A percentile compares a stretch with the other conserved stretches of the same genome.
Evolutionary conservation across 1,140 invertebrate genomes (phyloP).

Genomic region (Macrobrachium rosenbergii): DNA sequence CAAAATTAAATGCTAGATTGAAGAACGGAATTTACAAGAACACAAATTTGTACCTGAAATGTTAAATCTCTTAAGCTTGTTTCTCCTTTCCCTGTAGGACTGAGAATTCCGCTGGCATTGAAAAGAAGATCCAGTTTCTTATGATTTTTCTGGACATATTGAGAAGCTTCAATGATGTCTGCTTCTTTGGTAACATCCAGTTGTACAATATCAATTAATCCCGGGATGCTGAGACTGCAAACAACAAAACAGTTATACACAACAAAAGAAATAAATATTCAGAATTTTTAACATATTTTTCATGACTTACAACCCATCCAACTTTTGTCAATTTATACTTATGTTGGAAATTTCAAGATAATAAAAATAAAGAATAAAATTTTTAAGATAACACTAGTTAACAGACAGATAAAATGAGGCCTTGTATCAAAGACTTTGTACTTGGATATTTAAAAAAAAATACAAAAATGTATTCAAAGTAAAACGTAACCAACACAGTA

Average conservation of each 20-base stretch:
- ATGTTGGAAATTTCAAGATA: too few species aligned
- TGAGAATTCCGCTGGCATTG: constrained; percentile 69
- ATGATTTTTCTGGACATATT: constrained; percentile 60
- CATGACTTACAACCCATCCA: background rate
- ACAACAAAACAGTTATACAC: background rate
- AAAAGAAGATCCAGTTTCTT: constrained; percentile 68
- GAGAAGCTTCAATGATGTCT: constrained; percentile 65
- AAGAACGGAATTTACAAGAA: background rate
- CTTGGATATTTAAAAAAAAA: too few species aligned
- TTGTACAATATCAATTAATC: constrained; percentile 65
- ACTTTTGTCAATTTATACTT: too few species aligned
- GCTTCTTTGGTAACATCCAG: constrained; percentile 68
- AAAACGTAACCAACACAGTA: too few species aligned
- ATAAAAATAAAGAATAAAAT: too few species aligned
- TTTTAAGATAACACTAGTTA: too few species aligned
- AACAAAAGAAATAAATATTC: background rate
- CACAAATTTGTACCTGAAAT: background rate
- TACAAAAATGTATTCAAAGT: too few species aligned
- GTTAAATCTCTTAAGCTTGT: constrained; percentile 68
- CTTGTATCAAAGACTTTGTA: too few species aligned
- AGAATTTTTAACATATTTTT: background rate
- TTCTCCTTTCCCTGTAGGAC: constrained; percentile 69
- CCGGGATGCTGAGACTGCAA: constrained; percentile 29
- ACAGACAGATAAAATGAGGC: too few species aligned
- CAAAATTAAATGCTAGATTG: too few species aligned